Evolutionary conservation across 1,140 invertebrate genomes (phyloP).

Genomic region (Odontomachus brunneus): DNA sequence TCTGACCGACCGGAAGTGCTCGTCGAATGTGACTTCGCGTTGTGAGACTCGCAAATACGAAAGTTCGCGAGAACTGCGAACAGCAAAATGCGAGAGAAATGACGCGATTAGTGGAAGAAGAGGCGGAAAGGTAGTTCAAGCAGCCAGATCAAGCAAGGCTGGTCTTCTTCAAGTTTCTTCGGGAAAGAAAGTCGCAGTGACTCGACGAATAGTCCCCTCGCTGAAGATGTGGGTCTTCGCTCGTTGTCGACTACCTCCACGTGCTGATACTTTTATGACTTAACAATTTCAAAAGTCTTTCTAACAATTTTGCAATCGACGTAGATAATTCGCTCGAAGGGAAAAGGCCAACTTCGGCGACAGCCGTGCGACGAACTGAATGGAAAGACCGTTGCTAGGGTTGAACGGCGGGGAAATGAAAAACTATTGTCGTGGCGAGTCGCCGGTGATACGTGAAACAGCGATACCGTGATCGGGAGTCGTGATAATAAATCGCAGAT

Average conservation of each 20-base stretch:
- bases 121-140: no score
- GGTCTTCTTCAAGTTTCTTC: no score
- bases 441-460: background rate
- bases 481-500: conserved; percentile 4
- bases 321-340: background rate
- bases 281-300: no score
- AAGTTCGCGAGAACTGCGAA: background rate
- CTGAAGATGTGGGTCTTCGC: no score
- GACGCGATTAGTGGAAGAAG: no score
- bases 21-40: conserved; percentile 17
- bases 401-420: conserved; percentile 13
- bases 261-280: no score
- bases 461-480: background rate
- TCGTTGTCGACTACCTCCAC: no score
- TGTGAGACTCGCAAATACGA: background rate
- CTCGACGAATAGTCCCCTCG: no score
- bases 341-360: background rate
- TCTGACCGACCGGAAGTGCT: background rate
- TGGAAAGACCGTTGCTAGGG: background rate
- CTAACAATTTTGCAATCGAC: no score
- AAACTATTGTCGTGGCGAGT: conserved; percentile 6
- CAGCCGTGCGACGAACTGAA: background rate
- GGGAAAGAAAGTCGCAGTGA: no score
- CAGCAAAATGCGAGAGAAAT: no score
- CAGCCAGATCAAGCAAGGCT: no score